These are phyloP conservation scores for Oncopodura yosiiana DNA, from an alignment of 1,140 invertebrate genomes.

Conservation along the genomic window DNA sequence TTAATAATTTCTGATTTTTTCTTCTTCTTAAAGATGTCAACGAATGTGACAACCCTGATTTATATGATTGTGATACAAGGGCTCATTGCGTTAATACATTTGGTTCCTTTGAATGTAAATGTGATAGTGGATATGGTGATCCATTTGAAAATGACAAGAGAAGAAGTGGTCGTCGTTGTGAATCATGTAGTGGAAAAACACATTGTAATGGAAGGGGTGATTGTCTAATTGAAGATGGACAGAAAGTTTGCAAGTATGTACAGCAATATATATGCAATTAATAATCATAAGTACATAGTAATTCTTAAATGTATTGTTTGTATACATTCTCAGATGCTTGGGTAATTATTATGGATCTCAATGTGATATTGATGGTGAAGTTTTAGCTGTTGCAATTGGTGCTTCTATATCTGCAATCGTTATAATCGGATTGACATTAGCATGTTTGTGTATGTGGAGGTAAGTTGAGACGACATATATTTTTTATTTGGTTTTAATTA, in stretches of 20 bases:
- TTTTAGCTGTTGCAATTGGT: slow-evolving; percentile 77
- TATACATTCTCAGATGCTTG: slow-evolving; percentile 66
- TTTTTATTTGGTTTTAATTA: neutral
- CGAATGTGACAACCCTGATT: slow-evolving; percentile 69
- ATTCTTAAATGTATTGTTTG: neutral
- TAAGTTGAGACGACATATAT: slow-evolving; percentile 39
- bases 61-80: slow-evolving; percentile 82
- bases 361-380: slow-evolving; percentile 84
- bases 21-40: slow-evolving; percentile 61
- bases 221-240: slow-evolving; percentile 63
- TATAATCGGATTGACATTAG: slow-evolving; percentile 74
- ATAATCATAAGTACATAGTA: neutral
- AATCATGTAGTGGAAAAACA: slow-evolving; percentile 57
- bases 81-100: slow-evolving; percentile 80
- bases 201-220: slow-evolving; percentile 71
- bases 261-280: no score
- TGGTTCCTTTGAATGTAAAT: slow-evolving; percentile 78
- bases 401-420: slow-evolving; percentile 75
- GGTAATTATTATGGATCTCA: slow-evolving; percentile 76
- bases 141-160: slow-evolving; percentile 53
- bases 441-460: slow-evolving; percentile 84
- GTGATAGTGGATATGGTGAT: slow-evolving; percentile 67
- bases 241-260: slow-evolving; percentile 67
- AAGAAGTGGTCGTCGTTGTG: slow-evolving; percentile 60
- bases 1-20: slow-evolving; percentile 11